Base-by-base conservation (phyloP, 1,140 invertebrate species). In the Diuraphis noxia region DNA sequence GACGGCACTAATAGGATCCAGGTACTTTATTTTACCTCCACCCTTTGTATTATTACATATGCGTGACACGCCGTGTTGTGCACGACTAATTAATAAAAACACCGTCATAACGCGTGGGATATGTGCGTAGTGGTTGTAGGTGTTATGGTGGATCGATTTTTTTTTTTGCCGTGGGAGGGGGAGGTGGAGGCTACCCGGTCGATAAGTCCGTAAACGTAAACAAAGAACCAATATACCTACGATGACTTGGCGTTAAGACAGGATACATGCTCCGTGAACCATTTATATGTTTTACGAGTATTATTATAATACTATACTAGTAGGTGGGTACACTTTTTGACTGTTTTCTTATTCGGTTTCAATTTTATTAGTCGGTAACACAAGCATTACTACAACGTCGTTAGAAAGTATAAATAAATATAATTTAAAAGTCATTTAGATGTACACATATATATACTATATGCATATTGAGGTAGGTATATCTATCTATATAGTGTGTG, bases 1-100 rank as follows among this genome's bases (percentile, higher is more conserved):
- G n/a, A 91, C 89, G 0, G 89, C 89, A 19, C 43, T 91, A 30
- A 91, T 91, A 21, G 89, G 89, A 46, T 91, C 89, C 46, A 91
- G 89, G 89, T 91, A 91, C 5, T 9, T 23, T 38, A 25, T 77
- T n/a, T 23, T 41, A n/a, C n/a, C n/a, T 77, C 41, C 9, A 38
- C 17, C 10, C 6, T 36, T 17, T 46, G 23, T 34, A 46, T 30
- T 49, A 86, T n/a, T n/a, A n/a, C n/a, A n/a, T 5, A 86, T 25
- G 9, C 4, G 10, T 3, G 10, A 30, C 8, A 36, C 9, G n/a
- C n/a, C n/a, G 9, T 49, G 49, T 34, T 46, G 19, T 46, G 19
- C 5, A 46, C 3, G 43, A 2, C n/a, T 86, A 86, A 86, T 86
- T 86, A 86, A 36, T 86, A 49, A 84, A 81, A 84, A 46, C 41